Evolutionary conservation across 2,113 vertebrate species (phyloP), one percentile per base, ranked within the genome.

Genomic region (Chrysochloris asiatica): DNA sequence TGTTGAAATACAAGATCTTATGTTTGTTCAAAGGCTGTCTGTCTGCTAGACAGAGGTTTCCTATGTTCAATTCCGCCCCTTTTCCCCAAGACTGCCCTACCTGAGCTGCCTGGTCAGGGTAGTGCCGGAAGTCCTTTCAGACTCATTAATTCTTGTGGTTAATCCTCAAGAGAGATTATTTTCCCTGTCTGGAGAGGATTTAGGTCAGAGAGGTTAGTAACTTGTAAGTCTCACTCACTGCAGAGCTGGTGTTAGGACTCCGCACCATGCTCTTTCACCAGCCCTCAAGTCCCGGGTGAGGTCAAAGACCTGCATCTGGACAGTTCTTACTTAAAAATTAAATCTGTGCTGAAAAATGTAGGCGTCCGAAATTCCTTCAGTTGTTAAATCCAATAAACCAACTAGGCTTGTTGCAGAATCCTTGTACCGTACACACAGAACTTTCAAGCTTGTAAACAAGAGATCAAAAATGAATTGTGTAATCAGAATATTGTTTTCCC

Each of bases 401-500:
- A 1, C 88, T 77, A 83, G 75, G 52, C 77, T n/a, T 67, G 28
- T 54, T 28, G 22, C 65, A 41, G 28, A 45, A 33, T n/a, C 63
- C 33, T 83, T 47, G 80, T 50, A 47, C 87, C 1, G 11, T 26
- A 26, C 4, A 0, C 45, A 41, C 82, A 78, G 93, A 77, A 22
- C 77, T 41, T 83, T 24, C 38, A 77, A 71, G 56, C 36, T 11
- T 41, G 9, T 63, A 82, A 78, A 56, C 84, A 48, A 48, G 73
- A 30, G 12, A 30, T 5, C 33, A 24, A 11, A 56, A 75, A 50
- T 36, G 72, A 59, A 73, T 47, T 50, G 50, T 81, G 30, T 77
- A 26, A 81, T 82, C 91, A 89, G 82, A 21, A 61, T 50, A 54
- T 65, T 67, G 67, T 45, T n/a, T 61, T 75, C 43, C 16, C 89